Conservation (phyloP, 2,113 vertebrate species). For the Amia ocellicauda region DNA sequence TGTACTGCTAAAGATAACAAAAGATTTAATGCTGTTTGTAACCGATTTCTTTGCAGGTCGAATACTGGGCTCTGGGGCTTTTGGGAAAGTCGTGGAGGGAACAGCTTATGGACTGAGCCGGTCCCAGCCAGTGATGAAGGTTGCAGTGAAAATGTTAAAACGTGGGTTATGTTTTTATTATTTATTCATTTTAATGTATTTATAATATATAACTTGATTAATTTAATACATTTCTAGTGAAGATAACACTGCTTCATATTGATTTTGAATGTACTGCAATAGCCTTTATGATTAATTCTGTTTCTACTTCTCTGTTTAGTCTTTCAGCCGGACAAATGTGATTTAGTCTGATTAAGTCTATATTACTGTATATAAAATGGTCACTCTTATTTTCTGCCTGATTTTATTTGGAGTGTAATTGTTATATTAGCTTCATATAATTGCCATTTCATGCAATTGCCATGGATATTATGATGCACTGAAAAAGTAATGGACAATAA, state of each 20-base stretch:
- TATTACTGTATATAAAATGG: too few relatives aligned
- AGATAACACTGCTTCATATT: background rate
- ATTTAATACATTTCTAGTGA: background rate
- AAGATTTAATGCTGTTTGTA: background rate
- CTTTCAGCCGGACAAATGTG: too few relatives aligned
- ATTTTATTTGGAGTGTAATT: too few relatives aligned
- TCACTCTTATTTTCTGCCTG: too few relatives aligned
- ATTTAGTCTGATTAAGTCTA: too few relatives aligned
- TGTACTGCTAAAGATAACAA: background rate
- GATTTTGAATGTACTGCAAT: too few relatives aligned
- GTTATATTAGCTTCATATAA: too few relatives aligned
- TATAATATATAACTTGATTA: background rate
- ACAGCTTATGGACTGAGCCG: slow-evolving; percentile 92
- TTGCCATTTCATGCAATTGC: too few relatives aligned
- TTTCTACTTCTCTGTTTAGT: too few relatives aligned
- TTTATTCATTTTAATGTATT: background rate
- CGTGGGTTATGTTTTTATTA: slow-evolving; percentile 68
- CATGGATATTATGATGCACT: too few relatives aligned
- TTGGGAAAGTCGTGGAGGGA: slow-evolving; percentile 97
- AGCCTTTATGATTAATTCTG: too few relatives aligned
- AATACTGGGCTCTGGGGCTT: slow-evolving; percentile 92
- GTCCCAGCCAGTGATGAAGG: slow-evolving; percentile 97
- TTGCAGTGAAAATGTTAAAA: slow-evolving; percentile 98
- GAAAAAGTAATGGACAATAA: too few relatives aligned
- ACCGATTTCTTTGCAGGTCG: slow-evolving; percentile 71